Evolutionary conservation across 2,797 vertebrate genomes (phyloP).

Genomic region (Arctocebus calabarensis): DNA sequence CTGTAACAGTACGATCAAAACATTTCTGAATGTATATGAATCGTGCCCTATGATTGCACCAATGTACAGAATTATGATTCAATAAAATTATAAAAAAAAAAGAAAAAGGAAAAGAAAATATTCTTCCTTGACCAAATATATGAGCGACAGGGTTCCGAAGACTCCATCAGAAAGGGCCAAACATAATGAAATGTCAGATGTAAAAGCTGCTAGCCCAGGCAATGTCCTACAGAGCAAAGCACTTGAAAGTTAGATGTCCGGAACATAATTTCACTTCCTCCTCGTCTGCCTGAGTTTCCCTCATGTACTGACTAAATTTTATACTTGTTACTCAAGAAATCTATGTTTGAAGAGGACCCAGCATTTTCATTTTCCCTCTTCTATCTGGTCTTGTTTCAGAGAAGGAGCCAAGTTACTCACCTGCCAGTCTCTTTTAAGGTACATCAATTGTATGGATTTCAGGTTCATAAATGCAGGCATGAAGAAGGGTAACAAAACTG

Average conservation of each 20-base stretch:
- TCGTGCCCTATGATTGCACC: too few species aligned
- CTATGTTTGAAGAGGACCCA: not conserved
- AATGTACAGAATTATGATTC: too few species aligned
- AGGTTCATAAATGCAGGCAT: conserved; percentile 94
- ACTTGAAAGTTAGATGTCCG: not conserved
- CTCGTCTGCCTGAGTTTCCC: not conserved
- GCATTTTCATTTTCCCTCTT: not conserved
- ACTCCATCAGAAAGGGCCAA: conserved; percentile 88
- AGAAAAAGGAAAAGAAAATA: conserved; percentile 28
- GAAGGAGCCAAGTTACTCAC: conserved; percentile 88
- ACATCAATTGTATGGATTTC: conserved; percentile 92
- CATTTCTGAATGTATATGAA: too few species aligned
- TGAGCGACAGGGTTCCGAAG: conserved; percentile 87
- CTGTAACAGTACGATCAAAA: too few species aligned
- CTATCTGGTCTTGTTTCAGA: not conserved
- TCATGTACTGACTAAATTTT: not conserved
- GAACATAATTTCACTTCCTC: not conserved
- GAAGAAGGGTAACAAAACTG: conserved; percentile 94
- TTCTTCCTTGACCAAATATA: conserved; percentile 88
- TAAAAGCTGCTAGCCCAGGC: conserved; percentile 89
- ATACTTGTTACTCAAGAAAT: not conserved
- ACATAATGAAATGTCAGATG: conserved; percentile 87
- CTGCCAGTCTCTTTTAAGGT: conserved; percentile 91
- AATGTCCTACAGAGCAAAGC: conserved; percentile 86
- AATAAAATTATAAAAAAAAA: too few species aligned